These are phyloP conservation scores for Neosalanx taihuensis DNA, from an alignment of 2,797 vertebrate species.

Conservation along the genomic window DNA sequence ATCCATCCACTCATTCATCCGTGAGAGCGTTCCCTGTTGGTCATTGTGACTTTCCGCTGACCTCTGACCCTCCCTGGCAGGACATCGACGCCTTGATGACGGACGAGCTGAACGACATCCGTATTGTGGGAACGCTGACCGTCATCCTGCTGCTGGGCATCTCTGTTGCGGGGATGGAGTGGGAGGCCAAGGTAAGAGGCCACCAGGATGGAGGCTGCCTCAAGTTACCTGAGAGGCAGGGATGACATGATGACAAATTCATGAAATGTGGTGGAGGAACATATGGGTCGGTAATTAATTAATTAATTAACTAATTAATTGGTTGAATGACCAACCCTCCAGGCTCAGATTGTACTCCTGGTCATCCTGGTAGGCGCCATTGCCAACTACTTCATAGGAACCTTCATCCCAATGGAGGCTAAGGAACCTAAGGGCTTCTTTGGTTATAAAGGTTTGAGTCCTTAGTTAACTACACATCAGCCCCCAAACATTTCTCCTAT, in stretches of 20 bases:
- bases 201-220: background rate
- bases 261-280: no score
- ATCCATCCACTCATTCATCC: background rate
- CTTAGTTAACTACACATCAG: background rate
- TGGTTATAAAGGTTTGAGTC: constrained; percentile 81
- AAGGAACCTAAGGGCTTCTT: constrained; percentile 92
- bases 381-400: constrained; percentile 87
- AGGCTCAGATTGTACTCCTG: constrained; percentile 94
- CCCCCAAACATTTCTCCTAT: no score
- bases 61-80: constrained; percentile 54
- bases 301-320: constrained; percentile 7
- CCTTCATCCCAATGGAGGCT: constrained; percentile 82
- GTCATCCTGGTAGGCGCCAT: constrained; percentile 88
- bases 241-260: no score
- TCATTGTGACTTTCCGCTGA: background rate
- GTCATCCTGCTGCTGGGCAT: constrained; percentile 89
- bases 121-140: constrained; percentile 92
- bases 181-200: constrained; percentile 89
- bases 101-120: constrained; percentile 88
- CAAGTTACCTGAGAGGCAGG: background rate
- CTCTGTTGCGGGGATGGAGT: constrained; percentile 97
- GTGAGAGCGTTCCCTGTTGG: background rate
- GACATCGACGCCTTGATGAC: constrained; percentile 88
- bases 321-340: constrained; percentile 1
- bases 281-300: background rate